A percentile compares a stretch with the other conserved stretches of the same genome.
phyloP scores from a whole-genome alignment of 2,888 invertebrate genomes.

The Lasioglossum villosulum region DNA sequence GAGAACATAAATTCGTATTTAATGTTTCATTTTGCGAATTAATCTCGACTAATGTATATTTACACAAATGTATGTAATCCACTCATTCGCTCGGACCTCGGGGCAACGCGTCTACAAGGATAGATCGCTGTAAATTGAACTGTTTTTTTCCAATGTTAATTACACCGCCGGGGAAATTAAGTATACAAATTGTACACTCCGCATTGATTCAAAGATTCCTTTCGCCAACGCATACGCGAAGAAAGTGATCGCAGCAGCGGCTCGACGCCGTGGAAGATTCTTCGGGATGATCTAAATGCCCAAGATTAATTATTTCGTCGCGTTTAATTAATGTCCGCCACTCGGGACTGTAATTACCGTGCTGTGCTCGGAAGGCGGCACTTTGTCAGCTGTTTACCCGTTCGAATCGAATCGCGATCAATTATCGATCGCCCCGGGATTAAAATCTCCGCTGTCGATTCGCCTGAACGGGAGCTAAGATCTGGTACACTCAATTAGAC shows the following conservation, averaged over 20 bases:
- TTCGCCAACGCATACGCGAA: not conserved
- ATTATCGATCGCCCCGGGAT: conserved; percentile 44
- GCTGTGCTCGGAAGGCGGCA: conserved; percentile 52
- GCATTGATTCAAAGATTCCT: not conserved
- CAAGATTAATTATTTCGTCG: conserved; percentile 78
- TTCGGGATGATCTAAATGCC: conserved; percentile 74
- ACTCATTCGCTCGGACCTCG: not conserved
- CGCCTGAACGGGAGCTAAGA: not conserved
- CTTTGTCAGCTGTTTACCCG: conserved; percentile 20
- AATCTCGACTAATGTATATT: conserved; percentile 1
- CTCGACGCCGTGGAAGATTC: conserved; percentile 52
- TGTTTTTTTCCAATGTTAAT: not conserved
- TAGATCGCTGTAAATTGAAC: not conserved
- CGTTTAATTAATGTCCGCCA: conserved; percentile 75
- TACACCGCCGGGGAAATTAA: not conserved
- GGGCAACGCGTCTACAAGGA: not conserved
- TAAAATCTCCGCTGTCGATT: conserved; percentile 25
- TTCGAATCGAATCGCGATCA: conserved; percentile 49
- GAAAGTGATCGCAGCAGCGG: not conserved
- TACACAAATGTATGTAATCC: not conserved
- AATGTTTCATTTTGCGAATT: not conserved
- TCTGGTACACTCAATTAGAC: conserved; percentile 19
- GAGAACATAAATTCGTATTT: not conserved
- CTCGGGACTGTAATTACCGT: conserved; percentile 64
- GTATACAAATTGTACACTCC: not conserved